Evolutionary conservation across 2,888 invertebrate species (phyloP), one percentile per base, ranked within the genome.

Genomic region (Gisinianus flammeolus): DNA sequence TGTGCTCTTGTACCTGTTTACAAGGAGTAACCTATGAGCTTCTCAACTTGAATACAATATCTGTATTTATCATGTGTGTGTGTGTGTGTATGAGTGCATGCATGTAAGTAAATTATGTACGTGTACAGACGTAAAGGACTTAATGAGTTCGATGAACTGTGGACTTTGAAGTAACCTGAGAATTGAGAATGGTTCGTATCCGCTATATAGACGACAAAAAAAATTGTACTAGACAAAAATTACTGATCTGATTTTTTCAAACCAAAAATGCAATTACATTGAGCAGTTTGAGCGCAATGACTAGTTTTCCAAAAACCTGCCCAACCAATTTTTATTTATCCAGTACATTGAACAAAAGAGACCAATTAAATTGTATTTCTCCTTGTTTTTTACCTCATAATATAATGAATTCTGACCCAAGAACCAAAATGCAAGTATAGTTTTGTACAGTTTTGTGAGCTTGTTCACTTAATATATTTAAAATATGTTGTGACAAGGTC

Each of bases 141-240:
- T 52, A 31, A 54, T 58, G 22, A 26, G 73, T 73, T 73, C 73
- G 64, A 64, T 73, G 73, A 73, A 73, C 73, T 73, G 62, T 24
- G 24, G 8, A 24, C 33, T 5, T 19, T 44, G 16, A 19, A 44
- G 44, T 44, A 70, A 70, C 72, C 30, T 72, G 72, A 72, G 72
- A 72, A 72, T 35, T 35, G 35, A 35, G 44, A 44, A 44, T 44
- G 44, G 72, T 31, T 71, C 62, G 33, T 72, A 72, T 72, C 72
- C 72, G 72, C 72, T 72, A 44, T 10, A 44, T 16, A 44, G 19
- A 44, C 26, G 26, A 62, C 22, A 54, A 22, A 72, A 62, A 72
- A 12, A 44, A 44, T 19, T 44, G 44, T 44, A 44, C 8, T 56
- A 12, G 5, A 58, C 58, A 58, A 72, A 16, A 72, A 58, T 58